Base-by-base conservation (phyloP, 2,888 invertebrate genomes). In the Theretra japonica region DNA sequence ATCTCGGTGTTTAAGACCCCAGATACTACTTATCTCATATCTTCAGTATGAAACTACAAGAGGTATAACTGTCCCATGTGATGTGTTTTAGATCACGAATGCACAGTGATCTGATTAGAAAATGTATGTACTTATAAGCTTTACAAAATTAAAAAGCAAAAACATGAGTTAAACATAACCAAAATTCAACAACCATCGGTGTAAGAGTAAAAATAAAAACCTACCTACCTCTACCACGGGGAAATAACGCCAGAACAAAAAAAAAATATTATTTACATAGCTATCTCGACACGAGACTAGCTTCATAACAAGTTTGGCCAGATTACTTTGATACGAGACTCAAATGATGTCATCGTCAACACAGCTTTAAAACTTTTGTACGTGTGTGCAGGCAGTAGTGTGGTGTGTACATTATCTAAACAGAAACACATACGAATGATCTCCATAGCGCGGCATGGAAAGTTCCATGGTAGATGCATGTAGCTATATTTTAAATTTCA, bases 331-430 rank as follows among this genome's bases (percentile, higher is more conserved):
- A 75, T 76, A 73, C 77, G 77, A 80, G 77, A 70, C 80, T 77
- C 75, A 75, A 74, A 83, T 89, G 88, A 89, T 88, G 86, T 88
- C 89, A 89, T 83, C 82, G 76, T 76, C 78, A 77, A 81, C 75
- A 81, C 74, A 82, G 77, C 79, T 65, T 80, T 70, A 77, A 77
- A 81, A 77, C 79, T 71, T 77, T 77, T 60, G 25, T 50, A 21
- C 25, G 23, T 7, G 23, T 33, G 72, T 77, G 79, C 79, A 72
- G 82, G 73, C 81, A 78, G 75, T 72, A 41, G 41, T 41, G 7
- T 33, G 7, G 65, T 73, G 70, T 75, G 74, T 74, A 74, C 78
- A 73, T 78, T 76, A 82, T 78, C 80, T 77, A 75, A 77, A 78
- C 75, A 75, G 75, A 78, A 75, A 77, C 80, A 62, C 70, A 57